Conservation (phyloP, 2,797 vertebrate species). For the Tinamus major region DNA sequence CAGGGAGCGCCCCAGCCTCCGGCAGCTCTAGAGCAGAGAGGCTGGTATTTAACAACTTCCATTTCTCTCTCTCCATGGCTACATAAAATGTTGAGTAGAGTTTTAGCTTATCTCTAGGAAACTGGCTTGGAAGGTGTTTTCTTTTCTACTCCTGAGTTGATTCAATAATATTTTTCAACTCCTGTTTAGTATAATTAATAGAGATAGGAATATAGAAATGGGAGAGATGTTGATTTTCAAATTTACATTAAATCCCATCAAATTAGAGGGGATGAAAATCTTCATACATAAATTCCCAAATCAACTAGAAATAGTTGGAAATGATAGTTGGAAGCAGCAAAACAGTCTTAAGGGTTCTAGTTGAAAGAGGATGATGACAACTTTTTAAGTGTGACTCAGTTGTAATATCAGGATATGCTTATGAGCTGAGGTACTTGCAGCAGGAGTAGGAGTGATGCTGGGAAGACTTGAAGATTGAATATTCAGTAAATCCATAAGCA, state of each 20-base stretch:
- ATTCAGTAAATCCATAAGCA: background rate
- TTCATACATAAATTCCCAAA: background rate
- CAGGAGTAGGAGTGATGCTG: background rate
- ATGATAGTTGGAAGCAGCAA: background rate
- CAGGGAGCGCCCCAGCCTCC: accelerated
- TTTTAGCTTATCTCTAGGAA: background rate
- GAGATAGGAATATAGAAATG: background rate
- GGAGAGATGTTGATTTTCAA: background rate
- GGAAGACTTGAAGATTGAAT: background rate
- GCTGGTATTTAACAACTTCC: accelerated
- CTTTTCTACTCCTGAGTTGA: background rate
- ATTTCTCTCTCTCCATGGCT: accelerated
- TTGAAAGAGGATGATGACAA: background rate
- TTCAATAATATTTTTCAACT: background rate
- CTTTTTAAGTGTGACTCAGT: background rate
- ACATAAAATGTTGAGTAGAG: accelerated
- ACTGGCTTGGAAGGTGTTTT: background rate
- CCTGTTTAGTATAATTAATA: background rate
- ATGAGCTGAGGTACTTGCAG: background rate
- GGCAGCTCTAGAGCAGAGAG: accelerated
- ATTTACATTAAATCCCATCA: too few relatives aligned
- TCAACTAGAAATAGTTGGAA: background rate
- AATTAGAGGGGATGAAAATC: background rate
- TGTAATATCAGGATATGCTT: background rate
- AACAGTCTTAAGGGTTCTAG: background rate